Conservation (phyloP, 2,113 vertebrate species). For the Rynchops niger region DNA sequence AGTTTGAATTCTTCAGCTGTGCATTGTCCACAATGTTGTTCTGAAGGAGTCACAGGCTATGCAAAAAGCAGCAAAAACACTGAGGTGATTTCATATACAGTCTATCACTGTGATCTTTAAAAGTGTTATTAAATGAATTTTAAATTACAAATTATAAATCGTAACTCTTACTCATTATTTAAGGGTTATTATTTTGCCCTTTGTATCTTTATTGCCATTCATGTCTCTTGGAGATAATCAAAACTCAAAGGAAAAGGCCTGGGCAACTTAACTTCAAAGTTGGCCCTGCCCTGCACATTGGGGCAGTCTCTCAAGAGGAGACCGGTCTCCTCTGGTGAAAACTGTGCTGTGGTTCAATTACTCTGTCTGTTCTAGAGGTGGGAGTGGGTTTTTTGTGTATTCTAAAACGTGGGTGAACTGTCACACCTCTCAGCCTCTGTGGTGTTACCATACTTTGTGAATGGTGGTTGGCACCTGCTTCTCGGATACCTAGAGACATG, state of each 20-base stretch:
- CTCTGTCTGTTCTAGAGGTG: background rate
- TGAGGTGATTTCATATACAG: background rate
- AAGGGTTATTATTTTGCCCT: background rate
- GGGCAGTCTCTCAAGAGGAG: background rate
- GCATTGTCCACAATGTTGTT: constrained; percentile 38
- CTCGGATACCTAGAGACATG: background rate
- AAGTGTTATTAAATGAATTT: background rate
- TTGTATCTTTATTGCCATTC: background rate
- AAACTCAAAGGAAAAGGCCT: background rate
- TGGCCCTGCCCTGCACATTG: background rate
- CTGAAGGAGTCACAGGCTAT: constrained; percentile 62
- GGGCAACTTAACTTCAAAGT: background rate
- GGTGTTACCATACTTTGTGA: background rate
- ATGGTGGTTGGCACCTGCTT: constrained; percentile 24
- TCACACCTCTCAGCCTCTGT: background rate
- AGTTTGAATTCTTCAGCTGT: constrained; percentile 49
- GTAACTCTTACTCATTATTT: background rate
- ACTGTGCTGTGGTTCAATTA: background rate
- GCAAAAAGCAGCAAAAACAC: constrained; percentile 34
- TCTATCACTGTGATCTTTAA: background rate
- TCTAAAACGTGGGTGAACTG: background rate
- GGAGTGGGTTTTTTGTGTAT: background rate
- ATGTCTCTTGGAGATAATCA: background rate
- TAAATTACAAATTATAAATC: background rate
- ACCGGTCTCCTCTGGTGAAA: background rate